These are phyloP conservation scores for Pseudomyrmex flavicornis DNA, from an alignment of 1,140 invertebrate species.

Conservation along the genomic window DNA sequence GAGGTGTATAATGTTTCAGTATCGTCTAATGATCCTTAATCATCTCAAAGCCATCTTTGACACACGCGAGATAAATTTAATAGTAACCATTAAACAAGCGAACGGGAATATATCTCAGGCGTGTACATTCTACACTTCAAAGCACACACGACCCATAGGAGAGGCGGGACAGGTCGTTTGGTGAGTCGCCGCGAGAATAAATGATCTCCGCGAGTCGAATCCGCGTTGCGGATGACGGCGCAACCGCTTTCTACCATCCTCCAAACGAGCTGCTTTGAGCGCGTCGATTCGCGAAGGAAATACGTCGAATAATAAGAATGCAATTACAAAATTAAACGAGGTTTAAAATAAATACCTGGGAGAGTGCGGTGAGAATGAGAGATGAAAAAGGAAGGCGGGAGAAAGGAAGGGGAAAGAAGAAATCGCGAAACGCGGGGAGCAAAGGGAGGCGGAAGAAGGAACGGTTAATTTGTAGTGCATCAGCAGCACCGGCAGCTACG, in stretches of 20 bases:
- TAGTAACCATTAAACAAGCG: slow-evolving; percentile 60
- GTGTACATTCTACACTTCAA: slow-evolving; percentile 49
- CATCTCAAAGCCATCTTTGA: slow-evolving; percentile 44
- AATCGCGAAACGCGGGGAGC: slow-evolving; percentile 29
- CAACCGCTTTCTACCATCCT: slow-evolving; percentile 9
- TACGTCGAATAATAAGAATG: slow-evolving; percentile 68
- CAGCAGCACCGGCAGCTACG: slow-evolving; percentile 79
- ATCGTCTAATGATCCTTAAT: slow-evolving; percentile 58
- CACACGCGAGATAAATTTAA: slow-evolving; percentile 58
- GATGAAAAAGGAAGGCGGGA: not conserved
- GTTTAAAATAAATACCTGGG: slow-evolving; percentile 74
- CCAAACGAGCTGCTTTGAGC: not conserved
- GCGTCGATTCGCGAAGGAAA: slow-evolving; percentile 2
- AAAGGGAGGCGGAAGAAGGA: slow-evolving; percentile 69
- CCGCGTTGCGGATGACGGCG: slow-evolving; percentile 43
- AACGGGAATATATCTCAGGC: slow-evolving; percentile 62
- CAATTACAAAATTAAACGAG: slow-evolving; percentile 71
- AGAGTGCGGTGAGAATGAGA: not conserved
- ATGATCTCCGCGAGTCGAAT: slow-evolving; percentile 65
- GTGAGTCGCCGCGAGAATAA: slow-evolving; percentile 62
- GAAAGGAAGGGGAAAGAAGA: not conserved
- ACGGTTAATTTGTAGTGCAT: slow-evolving; percentile 81
- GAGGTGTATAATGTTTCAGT: slow-evolving; percentile 26
- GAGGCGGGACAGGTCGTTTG: slow-evolving; percentile 66
- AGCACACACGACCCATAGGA: slow-evolving; percentile 49